Evolutionary conservation across 2,113 vertebrate genomes (phyloP).

Genomic region (Jacana jacana): DNA sequence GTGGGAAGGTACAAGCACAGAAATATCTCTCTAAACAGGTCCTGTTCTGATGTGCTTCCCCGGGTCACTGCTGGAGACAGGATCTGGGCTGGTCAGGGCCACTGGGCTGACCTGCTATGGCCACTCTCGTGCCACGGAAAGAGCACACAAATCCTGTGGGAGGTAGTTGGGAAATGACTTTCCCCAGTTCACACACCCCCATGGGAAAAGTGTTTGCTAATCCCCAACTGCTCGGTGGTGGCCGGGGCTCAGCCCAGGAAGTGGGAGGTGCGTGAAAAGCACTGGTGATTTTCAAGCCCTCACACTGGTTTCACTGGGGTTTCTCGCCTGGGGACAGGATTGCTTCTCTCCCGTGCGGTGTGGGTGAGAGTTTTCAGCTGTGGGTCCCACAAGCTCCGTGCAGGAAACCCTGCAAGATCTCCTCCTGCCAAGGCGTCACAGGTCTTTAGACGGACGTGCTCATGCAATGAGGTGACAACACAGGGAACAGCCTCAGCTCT

Average conservation of each 20-base stretch:
- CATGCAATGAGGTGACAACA: not conserved
- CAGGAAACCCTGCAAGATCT: not conserved
- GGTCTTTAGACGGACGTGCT: not conserved
- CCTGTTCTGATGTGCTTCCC: not conserved
- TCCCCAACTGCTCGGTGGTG: not conserved
- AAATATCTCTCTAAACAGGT: not conserved
- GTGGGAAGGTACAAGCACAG: not conserved
- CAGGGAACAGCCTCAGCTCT: not conserved
- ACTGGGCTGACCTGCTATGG: not conserved
- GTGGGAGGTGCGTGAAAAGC: not conserved
- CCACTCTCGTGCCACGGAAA: not conserved
- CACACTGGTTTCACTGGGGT: not conserved
- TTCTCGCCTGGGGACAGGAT: not conserved
- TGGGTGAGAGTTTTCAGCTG: not conserved
- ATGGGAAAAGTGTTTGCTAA: not conserved
- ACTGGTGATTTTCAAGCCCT: not conserved
- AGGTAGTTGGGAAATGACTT: not conserved
- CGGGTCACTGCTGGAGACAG: not conserved
- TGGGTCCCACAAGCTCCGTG: not conserved
- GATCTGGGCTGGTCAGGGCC: not conserved
- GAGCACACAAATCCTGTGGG: not conserved
- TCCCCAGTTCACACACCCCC: not conserved
- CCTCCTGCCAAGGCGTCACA: not conserved
- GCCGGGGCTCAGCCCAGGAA: not conserved
- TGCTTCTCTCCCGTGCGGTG: rapidly evolving